Base-by-base conservation (phyloP, 2,888 invertebrate species). In the Hirtodrosophila trivittata region DNA sequence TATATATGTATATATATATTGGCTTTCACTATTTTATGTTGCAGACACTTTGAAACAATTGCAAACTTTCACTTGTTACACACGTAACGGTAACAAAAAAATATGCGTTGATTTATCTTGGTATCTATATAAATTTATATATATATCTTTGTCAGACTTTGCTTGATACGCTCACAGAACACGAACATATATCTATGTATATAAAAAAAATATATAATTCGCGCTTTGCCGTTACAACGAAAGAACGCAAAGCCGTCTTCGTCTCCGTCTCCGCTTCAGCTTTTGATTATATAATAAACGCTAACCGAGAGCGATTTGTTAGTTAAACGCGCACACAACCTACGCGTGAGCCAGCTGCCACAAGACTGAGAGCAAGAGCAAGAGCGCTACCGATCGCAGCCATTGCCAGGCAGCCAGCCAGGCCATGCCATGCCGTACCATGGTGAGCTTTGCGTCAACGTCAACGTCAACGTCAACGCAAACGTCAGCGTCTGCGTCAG, bases 271-370 rank as follows among this genome's bases (percentile, higher is more conserved):
- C 49, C 68, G 69, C 66, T 76, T 65, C 52, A 65, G 43, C 55
- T 46, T 45, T 46, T 45, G 49, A 73, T 82, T 86, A 86, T 83
- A 83, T 82, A 82, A 82, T 59, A 55, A n/a, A 41, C 67, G 81
- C 81, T 56, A 21, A 42, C 43, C 38, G 1, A 18, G 57, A 66
- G 62, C 51, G 59, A 42, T 63, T 46, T 38, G 41, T 45, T n/a
- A n/a, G 25, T 55, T 55, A 7, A 55, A 71, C 58, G 83, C 85
- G 80, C 74, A 60, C 66, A 81, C 85, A 78, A 88, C 89, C 81
- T 77, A 82, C 84, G 82, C 86, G 84, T 87, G 83, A 87, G 90
- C 84, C 88, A 88, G 88, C 81, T 87, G 84, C 74, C 82, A 77
- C 85, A 86, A 89, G 87, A 90, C 90, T 90, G 77, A 88, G 70